These are phyloP conservation scores for Cotesia congregata DNA, from an alignment of 2,888 invertebrate genomes.

Conservation along the genomic window DNA sequence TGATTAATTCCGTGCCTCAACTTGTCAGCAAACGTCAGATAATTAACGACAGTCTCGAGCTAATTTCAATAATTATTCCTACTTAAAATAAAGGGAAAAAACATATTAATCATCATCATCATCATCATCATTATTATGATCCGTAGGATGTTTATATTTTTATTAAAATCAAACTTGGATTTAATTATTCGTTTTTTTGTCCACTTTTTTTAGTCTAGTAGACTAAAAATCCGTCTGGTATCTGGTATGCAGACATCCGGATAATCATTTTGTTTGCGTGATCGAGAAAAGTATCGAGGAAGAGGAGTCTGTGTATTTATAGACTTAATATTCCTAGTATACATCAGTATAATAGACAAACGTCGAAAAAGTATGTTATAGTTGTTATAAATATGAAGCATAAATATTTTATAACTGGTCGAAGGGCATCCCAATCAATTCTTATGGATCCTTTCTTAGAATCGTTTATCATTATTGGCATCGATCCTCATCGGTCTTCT, in stretches of 20 bases:
- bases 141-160: no score
- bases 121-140: no score
- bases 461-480: constrained; percentile 31
- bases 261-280: constrained; percentile 22
- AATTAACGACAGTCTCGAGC: constrained; percentile 51
- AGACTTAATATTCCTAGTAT: background rate
- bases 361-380: background rate
- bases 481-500: constrained; percentile 23
- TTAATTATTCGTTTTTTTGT: constrained; percentile 5
- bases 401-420: constrained; percentile 29
- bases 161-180: no score
- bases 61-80: constrained; percentile 11
- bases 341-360: background rate
- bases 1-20: constrained; percentile 61
- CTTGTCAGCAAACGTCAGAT: constrained; percentile 56
- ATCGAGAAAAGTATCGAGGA: constrained; percentile 9
- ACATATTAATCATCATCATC: background rate
- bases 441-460: constrained; percentile 28
- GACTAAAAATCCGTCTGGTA: background rate
- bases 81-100: constrained; percentile 8
- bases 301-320: background rate
- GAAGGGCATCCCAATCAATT: constrained; percentile 20
- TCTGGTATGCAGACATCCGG: background rate
- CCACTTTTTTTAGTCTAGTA: background rate
- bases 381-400: background rate